Base-by-base conservation (phyloP, 2,888 invertebrate genomes). In the Chymomyza procnemis region DNA sequence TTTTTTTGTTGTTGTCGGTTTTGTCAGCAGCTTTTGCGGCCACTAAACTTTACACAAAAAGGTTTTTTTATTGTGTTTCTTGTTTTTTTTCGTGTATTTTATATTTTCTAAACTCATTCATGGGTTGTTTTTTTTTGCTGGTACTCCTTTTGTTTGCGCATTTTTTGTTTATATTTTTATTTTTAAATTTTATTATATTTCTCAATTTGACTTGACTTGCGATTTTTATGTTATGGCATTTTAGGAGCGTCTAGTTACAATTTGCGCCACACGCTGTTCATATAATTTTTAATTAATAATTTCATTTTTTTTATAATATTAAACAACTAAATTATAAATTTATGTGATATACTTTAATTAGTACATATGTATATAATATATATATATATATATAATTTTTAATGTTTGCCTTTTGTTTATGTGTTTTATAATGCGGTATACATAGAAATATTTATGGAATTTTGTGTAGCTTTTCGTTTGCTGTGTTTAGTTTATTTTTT, bases 291-390 rank as follows among this genome's bases (percentile, higher is more conserved):
- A 16, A 64, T 72, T 47, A 58, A 66, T 68, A 74, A 71, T 69
- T 74, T 71, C 19, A 52, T 41, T 64, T 75, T 79, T 64, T 41
- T 64, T 75, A 76, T 64, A 76, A 68, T 74, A 71, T 86, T 81
- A 86, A 72, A 79, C 85, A 86, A 81, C 80, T 83, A 86, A 84
- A 80, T 74, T 65, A 80, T 85, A 73, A 69, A 74, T 79, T 66
- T 65, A 61, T 59, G 80, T 81, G 82, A 81, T 79, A 84, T 81
- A 85, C 65, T 85, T 82, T 74, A 81, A 81, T 76, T 76, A 84
- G 74, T 79, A 84, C 78, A 87, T 85, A 67, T 73, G 81, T 73
- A 79, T 76, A 80, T 64, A 76, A 67, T 73, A 79, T 73, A 79
- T 76, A 80, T 64, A 76, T 72, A 76, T 72, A 67, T 80, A 67